Evolutionary conservation across 2,113 vertebrate species (phyloP), one percentile per base, ranked within the genome.

Genomic region (Notechis scutatus): DNA sequence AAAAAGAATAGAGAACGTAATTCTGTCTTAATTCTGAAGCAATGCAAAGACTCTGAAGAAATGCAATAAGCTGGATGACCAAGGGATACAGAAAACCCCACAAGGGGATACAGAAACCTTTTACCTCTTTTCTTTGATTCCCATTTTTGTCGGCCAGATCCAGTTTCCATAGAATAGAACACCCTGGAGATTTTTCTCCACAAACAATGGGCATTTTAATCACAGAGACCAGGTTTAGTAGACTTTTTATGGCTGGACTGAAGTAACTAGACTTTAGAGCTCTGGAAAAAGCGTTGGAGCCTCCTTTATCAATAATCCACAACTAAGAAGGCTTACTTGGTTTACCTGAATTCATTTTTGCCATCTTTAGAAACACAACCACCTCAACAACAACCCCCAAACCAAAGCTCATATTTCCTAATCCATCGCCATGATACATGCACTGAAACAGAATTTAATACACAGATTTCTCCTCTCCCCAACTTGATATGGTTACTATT

Each of bases 271-370:
- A 45, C 74, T 74, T 96, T 97, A 96, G 92, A 57, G 81, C 11
- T 85, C 93, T 94, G 94, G 92, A 92, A 91, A 57, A 94, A 93
- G 64, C 85, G 45, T 96, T 95, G 91, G 93, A 96, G 96, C 95
- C 74, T 96, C 91, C 94, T 50, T 88, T 96, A 59, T 94, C 96
- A 96, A 95, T 94, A 93, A 95, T 93, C 95, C 95, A 96, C 94
- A 93, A 96, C 94, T 85, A 95, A 96, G 94, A 96, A 96, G 88
- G 61, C 95, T 95, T 96, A 94, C 59, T 96, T 92, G 91, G 94
- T 94, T 95, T 95, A 95, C 87, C 95, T 57, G 18, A 57, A 95
- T 91, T 95, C 93, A 50, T 86, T 95, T 95, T 90, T 89, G 94
- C 94, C 90, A 92, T 92, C 92, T 87, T 91, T 57, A 34, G 91